Base-by-base conservation (phyloP, 1,140 invertebrate genomes). In the Drosophila busckii region DNA sequence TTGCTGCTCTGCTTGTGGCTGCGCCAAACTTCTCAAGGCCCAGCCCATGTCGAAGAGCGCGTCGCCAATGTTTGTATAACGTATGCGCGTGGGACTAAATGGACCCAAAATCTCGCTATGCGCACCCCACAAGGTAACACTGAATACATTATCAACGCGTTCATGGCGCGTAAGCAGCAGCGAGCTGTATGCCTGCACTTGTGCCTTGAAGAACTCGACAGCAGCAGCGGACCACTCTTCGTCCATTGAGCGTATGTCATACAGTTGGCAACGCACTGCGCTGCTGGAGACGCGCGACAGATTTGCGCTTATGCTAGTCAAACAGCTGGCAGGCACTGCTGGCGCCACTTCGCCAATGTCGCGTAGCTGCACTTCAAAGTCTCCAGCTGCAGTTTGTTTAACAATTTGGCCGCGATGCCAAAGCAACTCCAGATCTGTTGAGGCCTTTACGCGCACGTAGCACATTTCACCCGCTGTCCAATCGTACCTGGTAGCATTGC, bases 321-420 rank as follows among this genome's bases (percentile, higher is more conserved):
- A 5, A 2, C 34, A 19, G 2, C 5, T 20, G 8, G 1, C 1
- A 1, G 3, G 1, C 2, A 78, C 41, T 10, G 26, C 7, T 2
- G 12, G 23, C 2, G 16, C 10, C n/a, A 60, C 3, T n/a, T 78
- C 37, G 6, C 71, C 71, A n/a, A 68, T 37, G 4, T 78, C 71
- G 3, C 67, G 32, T 9, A 78, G 13, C 2, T 50, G 53, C 0
- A 78, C 44, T 26, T 23, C 29, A 7, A 16, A 1, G 15, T 5
- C 19, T 1, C 12, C 22, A 6, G 3, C 8, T 2, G 20, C 0
- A 3, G 22, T n/a, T 2, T 48, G 17, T 3, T 12, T 4, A 1
- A 25, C 31, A n/a, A 78, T 29, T 0, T 26, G 2, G 1, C 49
- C 71, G 10, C 71, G 71, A 40, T 78, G 58, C 71, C 71, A 78